These are phyloP conservation scores for Zaprionus lachaisei DNA, from an alignment of 1,140 invertebrate genomes.

Conservation along the genomic window DNA sequence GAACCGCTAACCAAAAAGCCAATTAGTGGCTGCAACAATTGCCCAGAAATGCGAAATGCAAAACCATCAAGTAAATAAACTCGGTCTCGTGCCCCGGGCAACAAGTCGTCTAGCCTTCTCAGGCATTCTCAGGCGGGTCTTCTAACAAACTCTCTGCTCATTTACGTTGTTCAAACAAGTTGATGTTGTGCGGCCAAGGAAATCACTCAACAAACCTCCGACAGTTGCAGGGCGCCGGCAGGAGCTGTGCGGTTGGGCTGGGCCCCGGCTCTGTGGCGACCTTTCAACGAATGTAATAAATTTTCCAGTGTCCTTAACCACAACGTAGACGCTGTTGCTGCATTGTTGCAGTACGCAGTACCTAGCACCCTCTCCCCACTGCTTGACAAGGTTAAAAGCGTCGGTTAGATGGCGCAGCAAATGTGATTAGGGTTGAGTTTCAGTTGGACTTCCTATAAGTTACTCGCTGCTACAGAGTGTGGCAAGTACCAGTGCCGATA, in stretches of 20 bases:
- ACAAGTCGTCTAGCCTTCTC: constrained; percentile 2
- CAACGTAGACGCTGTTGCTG: constrained; percentile 41
- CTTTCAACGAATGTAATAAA: constrained; percentile 60
- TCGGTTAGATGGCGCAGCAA: constrained; percentile 27
- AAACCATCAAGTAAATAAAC: constrained; percentile 31
- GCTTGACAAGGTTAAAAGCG: constrained; percentile 47
- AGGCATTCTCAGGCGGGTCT: background rate
- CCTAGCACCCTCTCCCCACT: background rate
- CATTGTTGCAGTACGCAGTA: constrained; percentile 41
- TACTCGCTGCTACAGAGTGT: background rate
- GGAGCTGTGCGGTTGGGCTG: constrained; percentile 1
- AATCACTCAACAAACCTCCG: constrained; percentile 64
- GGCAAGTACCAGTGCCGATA: background rate
- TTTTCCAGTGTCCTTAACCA: constrained; percentile 52
- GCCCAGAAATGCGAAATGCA: constrained; percentile 18
- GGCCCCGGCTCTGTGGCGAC: background rate
- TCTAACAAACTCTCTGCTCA: constrained; percentile 40
- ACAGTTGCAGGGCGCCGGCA: constrained; percentile 20
- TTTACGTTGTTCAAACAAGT: constrained; percentile 55
- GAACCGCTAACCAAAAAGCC: constrained; percentile 24
- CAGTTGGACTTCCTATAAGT: constrained; percentile 6
- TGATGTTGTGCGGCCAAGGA: constrained; percentile 53
- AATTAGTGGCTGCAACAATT: constrained; percentile 34
- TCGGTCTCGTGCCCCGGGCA: constrained; percentile 14
- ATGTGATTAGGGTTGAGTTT: constrained; percentile 56